These are phyloP conservation scores for Stomorhina lunata DNA, from an alignment of 2,888 invertebrate genomes.

Conservation along the genomic window DNA sequence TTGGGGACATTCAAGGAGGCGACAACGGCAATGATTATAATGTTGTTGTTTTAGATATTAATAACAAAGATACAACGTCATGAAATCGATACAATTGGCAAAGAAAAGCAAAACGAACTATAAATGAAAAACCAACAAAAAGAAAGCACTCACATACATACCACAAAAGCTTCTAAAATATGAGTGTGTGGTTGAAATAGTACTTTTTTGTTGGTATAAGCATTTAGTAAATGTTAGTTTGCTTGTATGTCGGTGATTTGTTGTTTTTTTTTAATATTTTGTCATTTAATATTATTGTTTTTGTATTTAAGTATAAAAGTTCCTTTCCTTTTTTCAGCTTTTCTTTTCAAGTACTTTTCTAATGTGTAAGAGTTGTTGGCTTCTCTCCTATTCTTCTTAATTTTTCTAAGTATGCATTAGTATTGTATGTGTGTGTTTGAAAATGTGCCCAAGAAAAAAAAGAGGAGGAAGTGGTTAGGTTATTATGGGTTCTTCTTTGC, in stretches of 20 bases:
- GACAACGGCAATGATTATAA: constrained; percentile 8
- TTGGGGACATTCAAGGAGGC: constrained; percentile 13
- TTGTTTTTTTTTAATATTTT: constrained; percentile 8
- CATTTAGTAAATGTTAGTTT: not conserved
- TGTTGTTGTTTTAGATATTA: not conserved
- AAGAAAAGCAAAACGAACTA: constrained; percentile 42
- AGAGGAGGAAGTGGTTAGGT: constrained; percentile 42
- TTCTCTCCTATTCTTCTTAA: constrained; percentile 27
- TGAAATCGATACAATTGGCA: constrained; percentile 68
- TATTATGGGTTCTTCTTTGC: constrained; percentile 17
- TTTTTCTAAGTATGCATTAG: constrained; percentile 33
- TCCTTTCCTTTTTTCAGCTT: not conserved
- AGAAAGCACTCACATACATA: not conserved
- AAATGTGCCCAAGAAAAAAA: constrained; percentile 18
- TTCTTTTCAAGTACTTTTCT: constrained; percentile 28
- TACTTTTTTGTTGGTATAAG: not conserved
- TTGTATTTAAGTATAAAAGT: not conserved
- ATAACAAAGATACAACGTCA: constrained; percentile 48
- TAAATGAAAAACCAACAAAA: not conserved
- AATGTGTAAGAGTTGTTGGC: constrained; percentile 18
- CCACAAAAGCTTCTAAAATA: not conserved
- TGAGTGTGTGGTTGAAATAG: not conserved
- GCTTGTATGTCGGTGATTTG: constrained; percentile 13
- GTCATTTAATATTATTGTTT: not conserved
- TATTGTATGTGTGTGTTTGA: constrained; percentile 26